Percentiles rank a stretch among this genome's conserved stretches.
Evolutionary conservation across 2,113 vertebrate genomes (phyloP).

Genomic region (Epinephelus lanceolatus): DNA sequence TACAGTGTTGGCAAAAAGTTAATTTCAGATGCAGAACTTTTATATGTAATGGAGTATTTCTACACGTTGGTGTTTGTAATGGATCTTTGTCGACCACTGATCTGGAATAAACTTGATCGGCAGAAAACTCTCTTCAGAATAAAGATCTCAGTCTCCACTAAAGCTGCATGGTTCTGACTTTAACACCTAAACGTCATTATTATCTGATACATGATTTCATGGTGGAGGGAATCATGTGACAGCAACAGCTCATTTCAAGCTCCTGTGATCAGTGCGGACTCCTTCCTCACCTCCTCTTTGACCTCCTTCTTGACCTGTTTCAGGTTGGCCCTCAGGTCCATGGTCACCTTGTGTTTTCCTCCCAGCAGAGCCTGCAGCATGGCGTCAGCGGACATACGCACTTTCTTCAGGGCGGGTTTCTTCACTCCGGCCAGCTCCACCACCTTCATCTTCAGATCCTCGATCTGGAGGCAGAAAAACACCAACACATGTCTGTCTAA

Average conservation of each 20-base stretch:
- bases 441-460: constrained; percentile 93
- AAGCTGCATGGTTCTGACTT: background rate
- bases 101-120: no score
- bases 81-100: no score
- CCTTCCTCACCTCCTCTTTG: constrained; percentile 89
- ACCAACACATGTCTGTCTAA: background rate
- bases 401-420: constrained; percentile 91
- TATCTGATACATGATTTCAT: no score
- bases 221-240: no score
- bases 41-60: no score
- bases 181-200: no score
- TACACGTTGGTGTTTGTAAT: no score
- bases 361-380: constrained; percentile 90
- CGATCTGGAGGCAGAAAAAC: constrained; percentile 82
- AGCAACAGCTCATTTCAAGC: no score
- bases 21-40: no score
- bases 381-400: constrained; percentile 88
- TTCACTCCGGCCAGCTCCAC: constrained; percentile 94
- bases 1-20: no score
- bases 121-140: no score
- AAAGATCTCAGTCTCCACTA: no score
- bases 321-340: constrained; percentile 96
- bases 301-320: constrained; percentile 98
- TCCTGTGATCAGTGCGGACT: background rate
- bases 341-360: constrained; percentile 83